Base-by-base conservation (phyloP, 2,888 invertebrate genomes). In the Lithophane socia region DNA sequence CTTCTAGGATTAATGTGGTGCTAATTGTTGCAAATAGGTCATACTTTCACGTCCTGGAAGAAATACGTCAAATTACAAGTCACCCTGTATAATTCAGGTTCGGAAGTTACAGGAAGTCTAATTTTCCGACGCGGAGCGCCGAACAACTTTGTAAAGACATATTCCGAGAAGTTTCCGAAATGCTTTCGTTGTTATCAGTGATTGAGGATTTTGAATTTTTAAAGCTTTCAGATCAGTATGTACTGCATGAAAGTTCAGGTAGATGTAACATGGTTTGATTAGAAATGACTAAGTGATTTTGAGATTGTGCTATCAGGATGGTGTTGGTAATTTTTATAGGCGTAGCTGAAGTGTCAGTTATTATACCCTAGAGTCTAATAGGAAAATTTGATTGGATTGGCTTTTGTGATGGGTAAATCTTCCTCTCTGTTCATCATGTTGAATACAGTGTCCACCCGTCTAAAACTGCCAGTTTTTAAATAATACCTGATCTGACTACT, bases 151-250 rank as follows among this genome's bases (percentile, higher is more conserved):
- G 60, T 73, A 47, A 69, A 66, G 74, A 72, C 66, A 66, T 74
- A 69, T 70, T 65, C 64, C 7, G 29, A 84, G 71, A 67, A 74
- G 29, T 83, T 77, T 63, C 12, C 60, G 42, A 44, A 75, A 71
- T 79, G 68, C 69, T 70, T 60, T 71, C 64, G 56, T 76, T 83
- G 70, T 76, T 83, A 61, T 65, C 72, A 66, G 65, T 79, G 68
- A 72, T 68, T 82, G 67, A 71, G 67, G 75, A 67, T 80, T 80
- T 70, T 61, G 56, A 47, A 70, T 61, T 70, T 81, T 58, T 70
- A 61, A 80, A 63, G 10, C 24, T 65, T 80, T 69, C 10, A 44
- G 42, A 61, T 69, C 13, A 44, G 42, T 66, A 70, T 16, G 60
- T 81, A 61, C 21, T 44, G 58, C 80, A 21, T 56, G 4, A n/a